phyloP scores from a whole-genome alignment of 2,888 invertebrate species.

The Stegophylla sp. region DNA sequence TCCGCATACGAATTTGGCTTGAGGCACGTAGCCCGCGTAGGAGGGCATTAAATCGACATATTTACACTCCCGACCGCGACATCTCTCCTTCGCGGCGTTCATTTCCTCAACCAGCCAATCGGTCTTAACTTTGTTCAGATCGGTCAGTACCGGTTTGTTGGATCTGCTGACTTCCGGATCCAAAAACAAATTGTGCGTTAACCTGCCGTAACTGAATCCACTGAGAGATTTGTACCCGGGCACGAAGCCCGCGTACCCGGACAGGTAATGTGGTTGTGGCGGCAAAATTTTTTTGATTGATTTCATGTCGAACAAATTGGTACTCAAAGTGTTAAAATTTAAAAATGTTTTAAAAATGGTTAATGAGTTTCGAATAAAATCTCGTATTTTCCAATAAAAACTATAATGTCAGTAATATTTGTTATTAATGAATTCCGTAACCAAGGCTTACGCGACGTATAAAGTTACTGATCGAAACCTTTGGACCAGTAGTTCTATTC shows the following conservation, averaged over 20 bases:
- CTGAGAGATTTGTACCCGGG: not conserved
- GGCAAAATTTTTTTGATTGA: constrained; percentile 28
- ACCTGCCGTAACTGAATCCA: constrained; percentile 3
- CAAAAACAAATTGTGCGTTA: constrained; percentile 14
- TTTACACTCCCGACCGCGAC: not conserved
- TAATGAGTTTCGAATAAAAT: too few relatives aligned
- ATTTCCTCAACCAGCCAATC: not conserved
- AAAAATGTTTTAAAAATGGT: too few relatives aligned
- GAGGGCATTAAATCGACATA: not conserved
- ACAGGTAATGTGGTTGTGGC: constrained; percentile 38
- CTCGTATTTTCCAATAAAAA: too few relatives aligned
- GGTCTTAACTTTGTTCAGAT: not conserved
- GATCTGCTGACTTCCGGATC: not conserved
- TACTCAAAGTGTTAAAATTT: too few relatives aligned
- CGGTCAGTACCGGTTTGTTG: not conserved
- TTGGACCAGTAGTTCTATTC: too few relatives aligned
- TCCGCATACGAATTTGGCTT: not conserved
- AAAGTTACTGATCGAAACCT: too few relatives aligned
- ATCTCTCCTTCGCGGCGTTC: not conserved
- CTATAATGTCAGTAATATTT: too few relatives aligned
- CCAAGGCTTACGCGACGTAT: too few relatives aligned
- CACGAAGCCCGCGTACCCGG: constrained; percentile 35
- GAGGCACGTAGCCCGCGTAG: constrained; percentile 4
- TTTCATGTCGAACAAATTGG: too few relatives aligned
- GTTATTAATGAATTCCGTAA: too few relatives aligned